Evolutionary conservation across 2,888 invertebrate genomes (phyloP), one percentile per base, ranked within the genome.

Genomic region (Hyles lineata): DNA sequence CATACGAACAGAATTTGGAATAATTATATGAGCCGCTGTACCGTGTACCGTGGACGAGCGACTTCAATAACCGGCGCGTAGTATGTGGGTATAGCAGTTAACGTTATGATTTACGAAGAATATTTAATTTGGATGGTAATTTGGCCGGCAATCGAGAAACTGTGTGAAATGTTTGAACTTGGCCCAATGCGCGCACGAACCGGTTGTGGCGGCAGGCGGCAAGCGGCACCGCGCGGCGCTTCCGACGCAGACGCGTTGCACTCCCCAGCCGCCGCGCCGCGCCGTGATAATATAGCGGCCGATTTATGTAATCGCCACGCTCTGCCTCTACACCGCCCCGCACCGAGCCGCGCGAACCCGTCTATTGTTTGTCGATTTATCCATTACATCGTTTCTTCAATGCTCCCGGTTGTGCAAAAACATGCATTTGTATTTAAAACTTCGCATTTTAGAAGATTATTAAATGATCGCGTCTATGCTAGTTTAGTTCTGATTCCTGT

Each of bases 131-230:
- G 29, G 62, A 43, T 8, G 43, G 17, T 67, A 35, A 67, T 67
- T 67, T 52, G 58, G 50, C 55, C 32, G 32, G 55, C 70, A 21
- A 29, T 70, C 58, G 32, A 55, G 58, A 70, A 55, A 70, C 70
- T 70, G 70, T 58, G 70, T 58, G 70, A 70, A 70, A 70, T 58
- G 70, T 74, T 74, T 84, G 82, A 83, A 83, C 84, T 84, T 84
- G 84, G 83, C 83, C 84, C 72, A 84, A 77, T 79, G 79, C 79
- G 78, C 78, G 78, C 78, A 75, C 71, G 43, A 79, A 82, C 83
- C 79, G 83, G 82, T 81, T 61, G 70, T 32, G 19, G 61, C n/a
- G 52, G 23, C 60, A 60, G 19, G 61, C n/a, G 52, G 23, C 60
- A 60, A 60, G 60, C 70, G 55, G n/a, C 19, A 60, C 60, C 43